A percentile compares a stretch with the other conserved stretches of the same genome.
These are phyloP conservation scores for Galago senegalensis DNA, from an alignment of 2,797 vertebrate species.

Conservation along the genomic window DNA sequence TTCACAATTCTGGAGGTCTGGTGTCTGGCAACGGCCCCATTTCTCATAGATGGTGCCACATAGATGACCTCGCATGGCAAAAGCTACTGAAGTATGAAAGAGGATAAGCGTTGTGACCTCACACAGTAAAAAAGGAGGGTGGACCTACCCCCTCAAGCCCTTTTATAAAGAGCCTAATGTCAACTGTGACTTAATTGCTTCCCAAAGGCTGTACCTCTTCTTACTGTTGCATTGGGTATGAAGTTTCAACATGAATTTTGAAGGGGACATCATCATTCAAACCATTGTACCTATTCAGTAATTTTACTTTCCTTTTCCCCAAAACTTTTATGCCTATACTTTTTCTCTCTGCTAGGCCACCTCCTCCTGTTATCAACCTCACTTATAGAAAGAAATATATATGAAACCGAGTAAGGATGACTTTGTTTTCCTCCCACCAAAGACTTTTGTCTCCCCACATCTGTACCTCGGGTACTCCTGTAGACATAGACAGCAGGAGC, in stretches of 20 bases:
- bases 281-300: neutral
- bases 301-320: conserved; percentile 27
- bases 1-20: neutral
- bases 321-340: neutral
- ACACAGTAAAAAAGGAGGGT: neutral
- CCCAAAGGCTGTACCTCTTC: neutral
- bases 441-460: neutral
- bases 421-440: neutral
- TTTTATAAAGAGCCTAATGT: neutral
- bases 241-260: neutral
- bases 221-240: neutral
- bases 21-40: neutral
- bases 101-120: neutral
- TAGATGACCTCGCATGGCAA: neutral
- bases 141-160: neutral
- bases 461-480: neutral
- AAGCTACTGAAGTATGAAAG: neutral
- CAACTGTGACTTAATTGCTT: neutral
- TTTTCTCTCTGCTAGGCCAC: neutral
- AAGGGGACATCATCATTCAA: neutral
- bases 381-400: conserved; percentile 14
- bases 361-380: neutral
- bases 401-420: neutral
- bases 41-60: neutral
- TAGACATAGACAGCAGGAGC: fast-evolving